Percentiles rank a stretch among this genome's conserved stretches.
These are phyloP conservation scores for Helarctos malayanus DNA, from an alignment of 2,797 vertebrate genomes.

Conservation along the genomic window DNA sequence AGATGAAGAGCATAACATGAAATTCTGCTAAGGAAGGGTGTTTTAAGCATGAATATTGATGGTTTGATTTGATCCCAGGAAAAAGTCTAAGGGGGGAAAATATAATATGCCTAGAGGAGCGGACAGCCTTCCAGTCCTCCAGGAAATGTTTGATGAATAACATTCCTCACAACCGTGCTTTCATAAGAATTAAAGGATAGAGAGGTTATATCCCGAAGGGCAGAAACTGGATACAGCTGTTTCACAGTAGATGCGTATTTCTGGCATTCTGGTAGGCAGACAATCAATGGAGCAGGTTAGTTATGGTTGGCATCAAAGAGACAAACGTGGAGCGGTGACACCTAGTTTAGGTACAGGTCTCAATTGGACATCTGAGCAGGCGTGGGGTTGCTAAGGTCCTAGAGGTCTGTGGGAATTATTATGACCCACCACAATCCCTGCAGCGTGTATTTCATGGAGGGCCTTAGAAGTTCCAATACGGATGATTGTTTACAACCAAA, in stretches of 20 bases:
- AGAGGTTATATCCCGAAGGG: neutral
- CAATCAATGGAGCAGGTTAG: neutral
- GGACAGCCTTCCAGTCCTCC: neutral
- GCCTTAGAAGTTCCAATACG: neutral
- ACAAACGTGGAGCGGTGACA: neutral
- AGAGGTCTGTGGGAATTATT: neutral
- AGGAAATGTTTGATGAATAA: constrained; percentile 7
- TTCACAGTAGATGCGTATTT: neutral
- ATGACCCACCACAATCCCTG: neutral
- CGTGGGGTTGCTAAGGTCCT: neutral
- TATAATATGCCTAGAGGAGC: neutral
- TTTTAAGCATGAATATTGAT: neutral
- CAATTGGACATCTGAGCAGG: neutral
- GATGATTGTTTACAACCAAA: constrained; percentile 23
- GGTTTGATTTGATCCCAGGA: neutral
- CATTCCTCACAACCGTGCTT: neutral
- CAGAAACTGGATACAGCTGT: neutral
- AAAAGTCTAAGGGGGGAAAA: neutral
- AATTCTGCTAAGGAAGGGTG: neutral
- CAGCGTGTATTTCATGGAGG: neutral
- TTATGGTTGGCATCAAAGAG: neutral
- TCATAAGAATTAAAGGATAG: constrained; percentile 36
- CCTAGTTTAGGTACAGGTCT: neutral
- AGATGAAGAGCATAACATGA: neutral
- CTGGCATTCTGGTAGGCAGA: neutral